Evolutionary conservation across 1,140 invertebrate species (phyloP), one percentile per base, ranked within the genome.

Genomic region (Eriosoma lanigerum): DNA sequence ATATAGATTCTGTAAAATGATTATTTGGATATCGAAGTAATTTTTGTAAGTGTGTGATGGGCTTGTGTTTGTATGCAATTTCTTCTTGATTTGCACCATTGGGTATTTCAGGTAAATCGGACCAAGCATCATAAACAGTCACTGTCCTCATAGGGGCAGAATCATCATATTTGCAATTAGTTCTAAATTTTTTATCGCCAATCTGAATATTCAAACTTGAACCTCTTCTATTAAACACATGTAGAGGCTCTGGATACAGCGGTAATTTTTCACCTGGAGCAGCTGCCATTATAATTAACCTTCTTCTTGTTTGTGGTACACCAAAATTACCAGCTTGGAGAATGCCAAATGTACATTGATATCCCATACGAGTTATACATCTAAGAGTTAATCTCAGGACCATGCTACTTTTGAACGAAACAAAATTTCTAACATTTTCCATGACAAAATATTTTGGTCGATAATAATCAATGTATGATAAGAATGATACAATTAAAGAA

Each of bases 361-460:
- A 96, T 1, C 94, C 94, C 92, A 96, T 95, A 50, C 90, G 88
- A 17, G 95, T 83, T 3, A 96, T 86, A 83, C 93, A 93, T 5
- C 92, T 86, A 32, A 96, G 84, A 0, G 93, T 92, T 70, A 95
- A 84, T 86, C 96, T 96, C 56, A 96, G 85, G 29, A 96, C 92
- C 90, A 95, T 92, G 62, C 90, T 90, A 62, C 90, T 89, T 85
- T 94, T 93, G 83, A 92, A 94, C 0, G 89, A 89, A 0, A 92
- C 93, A 86, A 96, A 96, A 86, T 96, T 96, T 54, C 93, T 86
- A 0, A 96, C 94, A 83, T 96, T 96, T 86, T 96, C 94, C 83
- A 96, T 87, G 13, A 96, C 88, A 84, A 96, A 94, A 84, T 91
- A 96, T 83, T 91, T 90, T 0, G 94, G 95, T 29, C 94, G 87